Evolutionary conservation across 2,113 vertebrate species (phyloP).

Genomic region (Lepisosteus osseus): DNA sequence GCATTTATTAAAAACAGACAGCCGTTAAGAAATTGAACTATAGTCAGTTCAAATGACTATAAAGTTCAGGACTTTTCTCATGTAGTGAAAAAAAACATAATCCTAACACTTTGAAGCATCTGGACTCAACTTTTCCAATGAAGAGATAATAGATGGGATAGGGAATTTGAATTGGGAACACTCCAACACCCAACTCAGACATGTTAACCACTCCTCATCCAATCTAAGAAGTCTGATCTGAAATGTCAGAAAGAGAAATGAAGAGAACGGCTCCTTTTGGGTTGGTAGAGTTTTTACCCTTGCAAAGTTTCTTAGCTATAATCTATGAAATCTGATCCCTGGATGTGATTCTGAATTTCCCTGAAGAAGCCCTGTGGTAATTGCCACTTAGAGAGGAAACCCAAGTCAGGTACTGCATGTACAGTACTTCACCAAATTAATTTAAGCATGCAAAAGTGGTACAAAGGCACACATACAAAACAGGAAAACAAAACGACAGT

Average conservation of each 20-base stretch:
- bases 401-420: no score
- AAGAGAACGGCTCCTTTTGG: not conserved
- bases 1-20: not conserved
- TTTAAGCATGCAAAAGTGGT: not conserved
- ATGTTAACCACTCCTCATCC: not conserved
- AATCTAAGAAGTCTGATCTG: not conserved
- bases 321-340: constrained; percentile 5
- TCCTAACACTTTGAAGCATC: constrained; percentile 31
- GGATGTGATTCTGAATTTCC: constrained; percentile 5
- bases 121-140: constrained; percentile 33
- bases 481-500: not conserved
- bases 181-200: not conserved
- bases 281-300: not conserved
- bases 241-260: not conserved
- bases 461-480: not conserved
- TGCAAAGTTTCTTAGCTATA: not conserved
- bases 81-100: constrained; percentile 7
- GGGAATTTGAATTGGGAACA: not conserved
- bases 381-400: not conserved
- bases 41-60: not conserved
- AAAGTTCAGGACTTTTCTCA: constrained; percentile 1
- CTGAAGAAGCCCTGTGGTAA: not conserved
- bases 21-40: not conserved
- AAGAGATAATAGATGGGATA: constrained; percentile 25
- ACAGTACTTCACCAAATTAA: no score